Evolutionary conservation across 2,113 vertebrate species (phyloP), one percentile per base, ranked within the genome.

Genomic region (Scytalopus superciliaris): DNA sequence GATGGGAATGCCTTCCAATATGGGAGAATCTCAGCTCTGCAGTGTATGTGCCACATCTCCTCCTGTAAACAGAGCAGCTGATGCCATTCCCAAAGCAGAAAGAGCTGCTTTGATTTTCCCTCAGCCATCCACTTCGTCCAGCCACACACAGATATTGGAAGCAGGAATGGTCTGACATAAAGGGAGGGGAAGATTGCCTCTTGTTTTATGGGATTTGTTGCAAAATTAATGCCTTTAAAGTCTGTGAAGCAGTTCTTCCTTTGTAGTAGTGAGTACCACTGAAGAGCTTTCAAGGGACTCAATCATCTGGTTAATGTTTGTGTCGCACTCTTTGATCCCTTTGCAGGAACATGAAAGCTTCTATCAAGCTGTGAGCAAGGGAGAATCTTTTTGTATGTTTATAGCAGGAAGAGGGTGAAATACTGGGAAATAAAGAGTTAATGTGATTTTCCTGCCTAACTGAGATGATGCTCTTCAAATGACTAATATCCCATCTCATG

Each of bases 401-500:
- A 23, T 14, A 68, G 35, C 33, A 90, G 60, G 17, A 39, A 86
- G 55, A 75, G 12, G 45, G 24, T 18, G 35, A 44, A 86, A 59
- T 42, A 9, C 14, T 39, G 35, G 76, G 45, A 39, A 89, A 57
- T 7, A 56, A 86, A 60, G 68, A 56, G 95, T 95, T 90, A 93
- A 89, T 28, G 39, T 67, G 63, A 55, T 86, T 94, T 95, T 67
- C 40, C 37, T 72, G 35, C 86, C 87, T 91, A 31, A 7, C 59
- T 37, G 64, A 91, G 37, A 87, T 67, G 52, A 28, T 37, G 30
- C 47, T 90, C 14, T 89, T 89, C 68, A 78, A 87, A 67, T 96
- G 56, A 94, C 76, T 92, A 93, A 93, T 87, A 90, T 64, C 70
- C 40, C 68, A 21, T 84, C 73, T 94, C 64, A 19, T 47, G 64